Evolutionary conservation across 2,888 invertebrate genomes (phyloP).

Genomic region (Meandrusa payeni): DNA sequence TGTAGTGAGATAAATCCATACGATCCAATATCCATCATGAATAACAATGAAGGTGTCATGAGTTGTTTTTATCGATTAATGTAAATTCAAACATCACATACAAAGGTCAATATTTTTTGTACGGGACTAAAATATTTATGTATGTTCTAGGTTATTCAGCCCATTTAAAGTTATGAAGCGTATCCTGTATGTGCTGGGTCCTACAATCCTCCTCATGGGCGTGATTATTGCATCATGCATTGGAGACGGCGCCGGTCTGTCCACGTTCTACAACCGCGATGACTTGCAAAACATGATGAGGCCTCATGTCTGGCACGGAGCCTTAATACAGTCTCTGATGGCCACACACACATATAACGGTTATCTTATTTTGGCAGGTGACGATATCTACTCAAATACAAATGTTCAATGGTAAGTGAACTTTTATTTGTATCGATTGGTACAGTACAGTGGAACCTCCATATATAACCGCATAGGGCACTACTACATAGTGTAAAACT

Average conservation of each 20-base stretch:
- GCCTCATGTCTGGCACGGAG: conserved; percentile 56
- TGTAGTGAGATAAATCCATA: no score
- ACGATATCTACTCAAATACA: conserved; percentile 51
- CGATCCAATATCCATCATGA: no score
- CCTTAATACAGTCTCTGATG: conserved; percentile 54
- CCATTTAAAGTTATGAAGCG: conserved; percentile 62
- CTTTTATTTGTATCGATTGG: no score
- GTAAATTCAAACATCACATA: no score
- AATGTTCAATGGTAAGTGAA: conserved; percentile 62
- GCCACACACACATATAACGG: conserved; percentile 62
- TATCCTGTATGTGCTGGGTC: conserved; percentile 49
- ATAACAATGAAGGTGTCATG: no score
- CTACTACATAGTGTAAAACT: no score
- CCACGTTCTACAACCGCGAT: conserved; percentile 31
- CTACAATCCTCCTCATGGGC: conserved; percentile 40
- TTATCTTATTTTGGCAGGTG: conserved; percentile 56
- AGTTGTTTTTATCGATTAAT: no score
- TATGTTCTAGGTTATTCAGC: conserved; percentile 56
- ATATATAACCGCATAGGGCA: no score
- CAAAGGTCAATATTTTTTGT: no score
- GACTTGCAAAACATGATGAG: conserved; percentile 48
- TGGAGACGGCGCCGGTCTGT: conserved; percentile 38
- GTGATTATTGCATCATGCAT: conserved; percentile 39
- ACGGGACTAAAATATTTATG: neutral
- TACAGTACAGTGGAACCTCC: no score